Evolutionary conservation across 2,797 vertebrate genomes (phyloP).

Genomic region (Prionace glauca): DNA sequence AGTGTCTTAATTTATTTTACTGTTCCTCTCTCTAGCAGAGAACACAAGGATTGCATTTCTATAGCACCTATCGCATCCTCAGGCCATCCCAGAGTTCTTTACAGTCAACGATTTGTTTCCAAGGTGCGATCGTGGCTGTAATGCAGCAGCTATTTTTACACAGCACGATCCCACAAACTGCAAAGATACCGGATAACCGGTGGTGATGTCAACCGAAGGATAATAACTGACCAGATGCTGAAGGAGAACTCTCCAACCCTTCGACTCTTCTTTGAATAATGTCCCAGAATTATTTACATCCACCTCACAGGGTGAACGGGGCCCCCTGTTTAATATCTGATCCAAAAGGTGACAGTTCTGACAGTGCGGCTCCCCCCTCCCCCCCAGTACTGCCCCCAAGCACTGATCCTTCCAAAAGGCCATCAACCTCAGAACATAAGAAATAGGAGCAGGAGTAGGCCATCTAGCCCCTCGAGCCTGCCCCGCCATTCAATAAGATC

Average conservation of each 20-base stretch:
- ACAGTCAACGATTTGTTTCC: neutral
- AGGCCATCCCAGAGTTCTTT: neutral
- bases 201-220: too few relatives aligned
- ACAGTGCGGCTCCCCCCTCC: neutral
- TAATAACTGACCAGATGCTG: neutral
- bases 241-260: neutral
- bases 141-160: neutral
- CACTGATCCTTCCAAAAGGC: neutral
- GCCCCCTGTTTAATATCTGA: neutral
- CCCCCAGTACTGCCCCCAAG: neutral
- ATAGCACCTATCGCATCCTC: neutral
- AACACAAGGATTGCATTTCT: too few relatives aligned
- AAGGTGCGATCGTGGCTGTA: neutral
- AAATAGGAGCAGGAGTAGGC: too few relatives aligned
- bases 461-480: too few relatives aligned
- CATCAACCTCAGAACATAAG: too few relatives aligned
- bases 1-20: too few relatives aligned
- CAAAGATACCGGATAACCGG: too few relatives aligned
- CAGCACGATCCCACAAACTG: neutral
- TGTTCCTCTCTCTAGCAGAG: too few relatives aligned
- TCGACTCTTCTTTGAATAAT: neutral
- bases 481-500: too few relatives aligned
- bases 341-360: neutral
- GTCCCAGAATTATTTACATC: neutral
- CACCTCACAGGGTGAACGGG: neutral